Evolutionary conservation across 2,888 invertebrate genomes (phyloP), one percentile per base, ranked within the genome.

Genomic region (Alcis repandata): DNA sequence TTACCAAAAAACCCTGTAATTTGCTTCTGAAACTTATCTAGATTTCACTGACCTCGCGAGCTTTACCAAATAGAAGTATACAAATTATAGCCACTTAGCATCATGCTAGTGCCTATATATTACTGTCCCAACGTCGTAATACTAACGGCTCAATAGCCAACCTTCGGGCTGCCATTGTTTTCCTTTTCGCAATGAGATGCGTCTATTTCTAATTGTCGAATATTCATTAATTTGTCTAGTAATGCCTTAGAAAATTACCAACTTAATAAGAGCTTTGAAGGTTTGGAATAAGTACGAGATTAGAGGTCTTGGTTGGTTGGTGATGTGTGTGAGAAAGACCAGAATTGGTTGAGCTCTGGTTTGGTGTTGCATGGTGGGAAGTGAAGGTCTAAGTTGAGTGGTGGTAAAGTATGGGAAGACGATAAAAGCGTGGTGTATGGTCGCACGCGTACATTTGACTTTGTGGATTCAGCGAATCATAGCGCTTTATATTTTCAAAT

Each of bases 351-450:
- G 65, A 66, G 40, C 60, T 32, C 43, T 9, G n/a, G 27, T 10
- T 20, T 1, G 27, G 27, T n/a, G 13, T 17, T 17, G 13, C 1
- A 2, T 15, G 66, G 19, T 41, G 6, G 36, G 20, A 60, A 57
- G 27, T n/a, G 56, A 54, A 71, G 80, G 71, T 75, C 87, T 75
- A 46, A 57, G 49, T 77, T 79, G 53, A 73, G 63, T 79, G 86
- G 88, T 72, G 76, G 78, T 74, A 68, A 71, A 68, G 75, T 73
- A 76, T 75, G 76, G 73, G 75, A 76, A 82, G 80, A 81, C 80
- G 82, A 86, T 89, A 88, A 76, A 89, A 87, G 84, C 86, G 85
- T 83, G 84, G 77, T 75, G 78, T 84, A 80, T 82, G 82, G 74
- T 77, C 80, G 79, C 87, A 79, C 85, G 85, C 85, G 84, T 79